Base-by-base conservation (phyloP, 2,888 invertebrate genomes). In the Dermolepida albohirtum region DNA sequence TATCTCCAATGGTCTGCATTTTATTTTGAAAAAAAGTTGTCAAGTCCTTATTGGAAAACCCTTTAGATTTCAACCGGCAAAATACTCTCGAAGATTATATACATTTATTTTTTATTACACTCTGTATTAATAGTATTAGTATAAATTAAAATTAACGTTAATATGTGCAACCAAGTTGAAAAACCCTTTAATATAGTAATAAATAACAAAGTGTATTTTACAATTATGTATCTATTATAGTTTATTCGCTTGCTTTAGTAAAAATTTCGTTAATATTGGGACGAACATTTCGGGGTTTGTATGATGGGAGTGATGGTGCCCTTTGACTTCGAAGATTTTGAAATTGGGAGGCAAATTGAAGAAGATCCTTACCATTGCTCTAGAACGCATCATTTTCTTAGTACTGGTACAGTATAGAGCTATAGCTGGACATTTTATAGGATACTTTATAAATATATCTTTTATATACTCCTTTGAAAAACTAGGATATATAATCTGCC, bases 271-370 rank as follows among this genome's bases (percentile, higher is more conserved):
- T 29, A 65, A 44, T 44, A 29, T 29, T 22, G 27, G 16, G 12
- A 54, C 54, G 12, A 54, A 14, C 34, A 40, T 10, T 43, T 65
- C 54, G n/a, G 65, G 65, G 34, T 65, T 65, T 12, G 65, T 65
- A 14, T 65, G 65, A 34, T 65, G 65, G 7, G 44, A 54, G 54
- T 65, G 65, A 29, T 65, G 65, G 12, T 65, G 65, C 5, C 65
- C 65, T 5, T 43, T 44, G 10, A 65, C 29, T 12, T 54, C 11
- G 34, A 43, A 43, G 7, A 12, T 10, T 16, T 52, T 34, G 8
- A 54, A 43, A 43, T 65, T 43, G 4, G 52, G 43, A 4, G 43
- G 27, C 14, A 59, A 39, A 16, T 40, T 43, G 8, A 59, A 27
- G n/a, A 43, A 59, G 5, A 43, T 17, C 22, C 16, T 40, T 10